Percentiles rank a stretch among this genome's conserved stretches.
Evolutionary conservation across 2,888 invertebrate species (phyloP).

Genomic region (Perdita meconis): DNA sequence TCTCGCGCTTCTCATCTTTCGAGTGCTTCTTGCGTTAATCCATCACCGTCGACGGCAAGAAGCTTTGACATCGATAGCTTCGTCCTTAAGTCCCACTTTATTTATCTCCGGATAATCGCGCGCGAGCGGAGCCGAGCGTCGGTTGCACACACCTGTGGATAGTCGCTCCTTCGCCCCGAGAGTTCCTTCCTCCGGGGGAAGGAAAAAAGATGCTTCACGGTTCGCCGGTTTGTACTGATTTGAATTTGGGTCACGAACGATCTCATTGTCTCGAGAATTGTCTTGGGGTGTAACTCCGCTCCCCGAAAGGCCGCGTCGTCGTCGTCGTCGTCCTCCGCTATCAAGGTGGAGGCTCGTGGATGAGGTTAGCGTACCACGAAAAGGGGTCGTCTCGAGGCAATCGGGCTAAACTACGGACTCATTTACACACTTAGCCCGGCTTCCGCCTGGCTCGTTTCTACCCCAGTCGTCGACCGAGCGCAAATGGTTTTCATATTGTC

Average conservation of each 20-base stretch:
- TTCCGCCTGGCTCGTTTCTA: conserved; percentile 74
- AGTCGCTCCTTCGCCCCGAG: neutral
- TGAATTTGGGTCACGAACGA: conserved; percentile 66
- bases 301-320: conserved; percentile 61
- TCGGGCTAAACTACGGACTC: conserved; percentile 82
- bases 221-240: conserved; percentile 61
- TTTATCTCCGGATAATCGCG: neutral
- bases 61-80: neutral
- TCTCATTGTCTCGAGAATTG: conserved; percentile 67
- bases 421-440: conserved; percentile 82
- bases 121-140: neutral
- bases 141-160: conserved; percentile 42
- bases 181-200: neutral
- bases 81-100: neutral
- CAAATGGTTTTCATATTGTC: conserved; percentile 84
- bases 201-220: conserved; percentile 36
- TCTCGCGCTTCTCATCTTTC: neutral
- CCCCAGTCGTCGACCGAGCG: conserved; percentile 68
- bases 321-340: conserved; percentile 53
- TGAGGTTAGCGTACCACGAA: conserved; percentile 76
- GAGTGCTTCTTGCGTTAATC: conserved; percentile 1
- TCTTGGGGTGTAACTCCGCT: conserved; percentile 66
- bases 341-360: conserved; percentile 62
- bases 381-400: conserved; percentile 80
- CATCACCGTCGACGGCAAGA: conserved; percentile 1